Evolutionary conservation across 35 echinoderm and acorn worm genomes (phyloP).

Genomic region (Lytechinus variegatus): DNA sequence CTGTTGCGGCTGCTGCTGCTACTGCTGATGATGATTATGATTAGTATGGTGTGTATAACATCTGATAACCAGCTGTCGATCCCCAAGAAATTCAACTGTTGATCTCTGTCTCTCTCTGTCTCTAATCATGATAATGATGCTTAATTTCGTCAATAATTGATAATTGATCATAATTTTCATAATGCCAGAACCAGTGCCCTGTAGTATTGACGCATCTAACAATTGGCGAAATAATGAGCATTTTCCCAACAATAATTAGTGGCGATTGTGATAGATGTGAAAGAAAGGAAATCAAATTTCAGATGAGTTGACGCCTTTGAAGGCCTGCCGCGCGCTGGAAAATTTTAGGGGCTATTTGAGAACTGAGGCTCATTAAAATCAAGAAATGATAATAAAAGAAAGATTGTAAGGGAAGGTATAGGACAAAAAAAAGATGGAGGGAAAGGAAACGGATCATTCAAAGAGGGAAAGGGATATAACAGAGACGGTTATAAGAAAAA

Average conservation of each 20-base stretch:
- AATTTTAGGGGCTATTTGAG: not conserved
- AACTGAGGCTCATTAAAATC: not conserved
- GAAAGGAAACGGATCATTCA: not conserved
- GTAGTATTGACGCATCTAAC: too few relatives aligned
- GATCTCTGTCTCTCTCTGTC: not conserved
- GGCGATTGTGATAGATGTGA: not conserved
- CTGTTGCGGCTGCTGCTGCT: not conserved
- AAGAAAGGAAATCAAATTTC: not conserved
- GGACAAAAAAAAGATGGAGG: not conserved
- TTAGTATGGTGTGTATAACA: not conserved
- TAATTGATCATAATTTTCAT: not conserved
- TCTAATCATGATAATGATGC: not conserved
- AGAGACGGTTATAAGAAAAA: too few relatives aligned
- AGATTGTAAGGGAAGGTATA: not conserved
- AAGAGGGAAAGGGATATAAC: too few relatives aligned
- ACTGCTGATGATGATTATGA: not conserved
- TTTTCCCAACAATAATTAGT: not conserved
- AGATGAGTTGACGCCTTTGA: slow-evolving; percentile 9
- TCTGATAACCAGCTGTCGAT: too few relatives aligned
- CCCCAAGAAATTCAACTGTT: not conserved
- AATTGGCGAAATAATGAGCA: not conserved
- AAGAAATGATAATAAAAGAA: not conserved
- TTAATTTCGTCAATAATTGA: not conserved
- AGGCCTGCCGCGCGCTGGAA: not conserved
- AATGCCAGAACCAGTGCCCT: not conserved